Evolutionary conservation across 2,888 invertebrate genomes (phyloP), one percentile per base, ranked within the genome.

Genomic region (Acleris cristana): DNA sequence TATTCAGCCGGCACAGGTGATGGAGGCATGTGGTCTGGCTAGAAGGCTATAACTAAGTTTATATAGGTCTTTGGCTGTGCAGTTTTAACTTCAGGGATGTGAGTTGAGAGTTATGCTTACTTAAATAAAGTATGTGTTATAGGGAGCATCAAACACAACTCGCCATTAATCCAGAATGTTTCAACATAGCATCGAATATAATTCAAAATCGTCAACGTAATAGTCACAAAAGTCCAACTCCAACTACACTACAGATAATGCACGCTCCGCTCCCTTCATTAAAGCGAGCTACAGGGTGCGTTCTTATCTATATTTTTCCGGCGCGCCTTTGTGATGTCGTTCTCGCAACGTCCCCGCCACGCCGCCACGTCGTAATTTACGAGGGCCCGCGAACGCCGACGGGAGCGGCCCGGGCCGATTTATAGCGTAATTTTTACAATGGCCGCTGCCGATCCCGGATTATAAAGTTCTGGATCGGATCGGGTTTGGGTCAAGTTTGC

Each of bases 341-440:
- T 40, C 40, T 40, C 65, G 51, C 51, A 34, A 34, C 23, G 82
- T 65, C 77, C 80, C 73, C 78, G 74, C 75, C 75, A 67, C 64
- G 69, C 62, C 66, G 79, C 76, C 80, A 72, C 76, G 72, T 79
- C 65, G 49, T 72, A 70, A 73, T 73, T 73, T 73, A 73, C 71
- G 73, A 67, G 67, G 70, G 71, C 70, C 72, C 73, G 73, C 70
- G 69, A 61, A 65, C 74, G 73, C 74, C 74, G 73, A 49, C 70
- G 65, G 71, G 76, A 73, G 73, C 72, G 75, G 71, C 73, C 71
- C 70, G 66, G 71, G 79, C 76, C 82, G 81, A 90, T 90, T 90
- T 90, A 90, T 87, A 74, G 85, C 80, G 85, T 85, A 84, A 89
- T 90, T 89, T 88, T 88, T 88, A 90, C 88, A 89, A 89, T 88